Percentiles rank a stretch among this genome's conserved stretches.
Evolutionary conservation across 2,113 vertebrate genomes (phyloP).

Genomic region (Jaculus jaculus): DNA sequence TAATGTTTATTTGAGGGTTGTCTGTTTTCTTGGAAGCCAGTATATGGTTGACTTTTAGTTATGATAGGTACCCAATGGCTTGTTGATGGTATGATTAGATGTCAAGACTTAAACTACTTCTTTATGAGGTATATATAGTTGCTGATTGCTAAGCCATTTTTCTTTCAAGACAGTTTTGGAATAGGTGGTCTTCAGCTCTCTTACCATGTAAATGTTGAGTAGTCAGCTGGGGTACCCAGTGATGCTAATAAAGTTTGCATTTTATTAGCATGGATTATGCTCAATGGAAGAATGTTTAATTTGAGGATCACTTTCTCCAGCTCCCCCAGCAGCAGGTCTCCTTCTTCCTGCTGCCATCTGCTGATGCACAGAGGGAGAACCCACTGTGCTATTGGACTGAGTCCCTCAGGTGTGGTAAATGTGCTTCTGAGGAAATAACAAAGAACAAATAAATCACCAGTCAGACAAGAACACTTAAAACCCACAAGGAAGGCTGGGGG

Average conservation of each 20-base stretch:
- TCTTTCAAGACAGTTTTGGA: slow-evolving; percentile 31
- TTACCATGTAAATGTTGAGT: slow-evolving; percentile 45
- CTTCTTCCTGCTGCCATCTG: background rate
- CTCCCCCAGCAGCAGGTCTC: background rate
- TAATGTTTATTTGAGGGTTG: background rate
- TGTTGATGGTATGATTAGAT: background rate
- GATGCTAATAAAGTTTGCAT: slow-evolving; percentile 16
- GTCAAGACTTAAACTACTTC: background rate
- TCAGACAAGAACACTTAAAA: background rate
- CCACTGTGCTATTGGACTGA: background rate
- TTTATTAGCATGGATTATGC: slow-evolving; percentile 4
- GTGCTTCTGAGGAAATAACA: background rate
- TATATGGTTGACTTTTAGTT: background rate
- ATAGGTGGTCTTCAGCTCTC: slow-evolving; percentile 9
- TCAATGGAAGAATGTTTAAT: background rate
- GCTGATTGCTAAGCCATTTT: slow-evolving; percentile 43
- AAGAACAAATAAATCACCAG: background rate
- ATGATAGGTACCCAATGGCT: background rate
- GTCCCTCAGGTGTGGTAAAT: background rate
- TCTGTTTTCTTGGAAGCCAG: background rate
- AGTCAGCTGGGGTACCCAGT: background rate
- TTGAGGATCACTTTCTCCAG: background rate
- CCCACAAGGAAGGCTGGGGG: background rate
- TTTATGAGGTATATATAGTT: background rate
- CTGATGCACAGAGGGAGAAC: background rate